These are phyloP conservation scores for Lasioglossum baleicum DNA, from an alignment of 1,140 invertebrate genomes.

Conservation along the genomic window DNA sequence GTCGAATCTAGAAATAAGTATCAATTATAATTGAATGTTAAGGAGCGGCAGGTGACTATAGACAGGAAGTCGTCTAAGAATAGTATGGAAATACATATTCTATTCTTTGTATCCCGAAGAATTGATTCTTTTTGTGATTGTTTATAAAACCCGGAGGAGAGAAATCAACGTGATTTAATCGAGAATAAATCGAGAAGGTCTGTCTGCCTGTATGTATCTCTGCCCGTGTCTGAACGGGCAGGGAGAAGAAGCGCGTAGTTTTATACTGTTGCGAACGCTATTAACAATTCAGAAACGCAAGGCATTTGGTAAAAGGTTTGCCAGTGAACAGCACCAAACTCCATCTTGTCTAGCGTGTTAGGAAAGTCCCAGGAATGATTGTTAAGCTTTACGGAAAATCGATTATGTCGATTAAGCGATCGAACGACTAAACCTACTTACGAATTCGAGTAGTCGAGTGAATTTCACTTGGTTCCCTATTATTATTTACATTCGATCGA, in stretches of 20 bases:
- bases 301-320: not conserved
- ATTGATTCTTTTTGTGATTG: not conserved
- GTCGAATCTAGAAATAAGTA: not conserved
- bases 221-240: too few species aligned
- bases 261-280: not conserved
- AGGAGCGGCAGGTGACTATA: not conserved
- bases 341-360: not conserved
- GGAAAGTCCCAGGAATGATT: not conserved
- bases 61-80: not conserved
- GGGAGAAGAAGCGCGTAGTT: not conserved
- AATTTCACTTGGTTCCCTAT: too few species aligned
- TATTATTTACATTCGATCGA: too few species aligned
- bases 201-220: too few species aligned
- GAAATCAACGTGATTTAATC: not conserved
- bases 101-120: not conserved
- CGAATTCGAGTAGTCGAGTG: too few species aligned
- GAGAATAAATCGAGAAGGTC: not conserved
- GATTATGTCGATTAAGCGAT: not conserved
- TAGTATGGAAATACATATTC: not conserved
- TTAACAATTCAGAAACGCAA: not conserved
- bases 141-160: not conserved
- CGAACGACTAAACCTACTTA: not conserved
- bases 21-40: not conserved
- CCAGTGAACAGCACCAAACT: slow-evolving; percentile 1
- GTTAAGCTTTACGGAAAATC: not conserved